A percentile compares a stretch with the other conserved stretches of the same genome.
Evolutionary conservation across 2,113 vertebrate genomes (phyloP).

Genomic region (Empidonax alnorum): DNA sequence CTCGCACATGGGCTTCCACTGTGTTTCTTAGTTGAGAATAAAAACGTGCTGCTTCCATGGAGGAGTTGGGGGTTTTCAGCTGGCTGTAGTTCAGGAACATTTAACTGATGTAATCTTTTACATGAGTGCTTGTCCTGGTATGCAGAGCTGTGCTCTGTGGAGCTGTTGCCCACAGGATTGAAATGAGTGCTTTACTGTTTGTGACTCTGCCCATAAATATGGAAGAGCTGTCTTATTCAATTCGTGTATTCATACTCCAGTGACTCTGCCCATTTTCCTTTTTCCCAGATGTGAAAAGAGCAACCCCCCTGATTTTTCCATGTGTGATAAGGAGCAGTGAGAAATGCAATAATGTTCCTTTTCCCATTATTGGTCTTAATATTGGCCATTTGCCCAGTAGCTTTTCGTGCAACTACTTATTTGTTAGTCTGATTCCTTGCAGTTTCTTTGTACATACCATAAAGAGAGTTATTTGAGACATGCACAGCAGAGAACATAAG

Average conservation of each 20-base stretch:
- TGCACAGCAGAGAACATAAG: background rate
- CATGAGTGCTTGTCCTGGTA: background rate
- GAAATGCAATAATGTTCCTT: background rate
- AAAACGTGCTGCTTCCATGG: rapidly evolving
- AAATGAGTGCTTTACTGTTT: background rate
- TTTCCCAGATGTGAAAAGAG: background rate
- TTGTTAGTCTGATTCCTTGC: background rate
- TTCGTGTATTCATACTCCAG: background rate
- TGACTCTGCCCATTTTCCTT: background rate
- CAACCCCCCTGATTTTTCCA: background rate
- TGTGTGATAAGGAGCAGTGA: background rate
- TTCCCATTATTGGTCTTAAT: background rate
- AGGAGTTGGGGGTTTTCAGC: background rate
- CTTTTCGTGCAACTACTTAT: background rate
- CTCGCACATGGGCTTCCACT: background rate
- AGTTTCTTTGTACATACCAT: background rate
- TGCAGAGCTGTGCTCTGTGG: background rate
- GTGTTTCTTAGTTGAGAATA: background rate
- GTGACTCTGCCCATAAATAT: background rate
- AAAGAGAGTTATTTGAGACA: background rate
- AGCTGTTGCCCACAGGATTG: background rate
- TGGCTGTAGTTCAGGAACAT: background rate
- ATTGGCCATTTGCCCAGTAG: background rate
- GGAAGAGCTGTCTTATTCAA: background rate
- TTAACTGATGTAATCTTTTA: background rate